Base-by-base conservation (phyloP, 2,113 vertebrate genomes). In the Cyrtonyx montezumae region DNA sequence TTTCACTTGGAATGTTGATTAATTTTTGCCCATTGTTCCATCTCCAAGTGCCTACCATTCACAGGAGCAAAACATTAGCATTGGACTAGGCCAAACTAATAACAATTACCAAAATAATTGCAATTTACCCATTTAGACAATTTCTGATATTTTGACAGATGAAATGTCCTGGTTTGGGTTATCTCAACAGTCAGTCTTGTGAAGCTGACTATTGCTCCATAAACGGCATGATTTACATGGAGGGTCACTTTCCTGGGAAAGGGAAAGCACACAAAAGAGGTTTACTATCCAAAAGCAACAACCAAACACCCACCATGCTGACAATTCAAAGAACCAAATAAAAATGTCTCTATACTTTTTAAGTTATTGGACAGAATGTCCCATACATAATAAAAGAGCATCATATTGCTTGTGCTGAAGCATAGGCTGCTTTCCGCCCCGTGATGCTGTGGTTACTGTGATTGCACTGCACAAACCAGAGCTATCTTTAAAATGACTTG, bases 1-100 rank as follows among this genome's bases (percentile, higher is more conserved):
- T 94, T 89, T 67, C 45, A 66, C 63, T 91, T 91, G 63, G 87
- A 87, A 89, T 45, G 14, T 53, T 78, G 94, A 94, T 82, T 84
- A 56, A 93, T 89, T 92, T 89, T 42, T 66, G 36, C n/a, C 40
- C 45, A n/a, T 84, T 88, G 13, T 92, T 82, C n/a, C n/a, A 66
- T 80, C 59, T 76, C 79, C 4, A 43, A 62, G 22, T 37, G n/a
- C 59, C 56, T 85, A 37, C 61, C 85, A 74, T 73, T 51, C 55
- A 48, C 3, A 3, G 42, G 30, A 68, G 49, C 34, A 85, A 85
- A 94, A 80, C 66, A 78, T 70, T 88, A 88, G 84, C 51, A 71
- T 61, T 58, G 65, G 79, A 80, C 32, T 19, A 70, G 46, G 76
- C 65, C 77, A 93, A 49, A 84, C 88, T 58, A 83, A 77, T 63